phyloP scores from a whole-genome alignment of 2,888 invertebrate species.

The Cynaeus angustus region DNA sequence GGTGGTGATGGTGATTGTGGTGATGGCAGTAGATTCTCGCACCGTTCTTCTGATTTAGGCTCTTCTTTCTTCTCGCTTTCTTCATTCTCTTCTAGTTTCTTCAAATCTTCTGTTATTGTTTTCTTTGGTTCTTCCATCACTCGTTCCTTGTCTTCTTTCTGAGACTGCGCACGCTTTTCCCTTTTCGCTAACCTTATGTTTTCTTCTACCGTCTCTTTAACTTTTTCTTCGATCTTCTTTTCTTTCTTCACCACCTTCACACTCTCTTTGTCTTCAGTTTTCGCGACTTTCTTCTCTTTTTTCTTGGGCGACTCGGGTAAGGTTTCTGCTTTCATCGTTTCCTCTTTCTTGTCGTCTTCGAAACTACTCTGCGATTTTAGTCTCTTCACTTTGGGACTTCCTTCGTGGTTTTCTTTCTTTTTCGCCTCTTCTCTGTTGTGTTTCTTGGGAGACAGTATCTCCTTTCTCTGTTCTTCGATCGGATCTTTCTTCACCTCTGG shows the following conservation, averaged over 20 bases:
- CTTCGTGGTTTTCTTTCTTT: conserved; percentile 12
- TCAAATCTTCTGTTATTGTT: no score
- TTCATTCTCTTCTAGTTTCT: conserved; percentile 4
- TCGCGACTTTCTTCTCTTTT: not conserved
- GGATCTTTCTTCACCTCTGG: not conserved
- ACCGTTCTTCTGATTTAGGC: no score
- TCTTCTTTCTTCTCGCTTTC: conserved; percentile 7
- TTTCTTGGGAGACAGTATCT: no score
- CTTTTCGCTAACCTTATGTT: not conserved
- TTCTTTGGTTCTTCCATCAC: not conserved
- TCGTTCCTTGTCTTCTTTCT: conserved; percentile 1
- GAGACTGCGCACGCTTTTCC: not conserved
- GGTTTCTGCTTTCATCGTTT: not conserved
- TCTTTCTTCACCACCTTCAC: conserved; percentile 18
- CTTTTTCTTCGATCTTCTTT: conserved; percentile 9
- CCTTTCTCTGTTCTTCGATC: conserved; percentile 16
- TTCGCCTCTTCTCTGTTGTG: not conserved
- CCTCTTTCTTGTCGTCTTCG: not conserved
- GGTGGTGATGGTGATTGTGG: not conserved
- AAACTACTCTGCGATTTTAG: not conserved
- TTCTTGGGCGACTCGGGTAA: not conserved
- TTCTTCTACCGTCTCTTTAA: conserved; percentile 1
- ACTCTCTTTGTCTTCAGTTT: conserved; percentile 5
- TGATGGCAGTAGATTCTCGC: no score
- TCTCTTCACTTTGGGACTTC: conserved; percentile 12